These are phyloP conservation scores for Isoperla grammatica DNA, from an alignment of 2,888 invertebrate genomes.

Conservation along the genomic window DNA sequence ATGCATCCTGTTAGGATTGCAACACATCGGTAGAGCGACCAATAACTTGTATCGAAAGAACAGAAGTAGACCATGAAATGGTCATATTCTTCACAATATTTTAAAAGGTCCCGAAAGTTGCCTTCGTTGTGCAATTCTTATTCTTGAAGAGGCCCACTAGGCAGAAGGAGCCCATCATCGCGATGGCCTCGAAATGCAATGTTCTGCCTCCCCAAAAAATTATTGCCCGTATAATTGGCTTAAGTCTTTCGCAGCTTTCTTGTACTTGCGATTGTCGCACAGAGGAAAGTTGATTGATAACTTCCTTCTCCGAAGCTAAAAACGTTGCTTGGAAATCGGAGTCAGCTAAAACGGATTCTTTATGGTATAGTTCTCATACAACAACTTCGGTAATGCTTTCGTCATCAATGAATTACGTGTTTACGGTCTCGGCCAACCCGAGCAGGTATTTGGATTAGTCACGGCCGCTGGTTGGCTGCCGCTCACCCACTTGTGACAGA, in stretches of 20 bases:
- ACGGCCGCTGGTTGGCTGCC: no score
- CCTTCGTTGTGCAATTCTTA: constrained; percentile 25
- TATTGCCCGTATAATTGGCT: constrained; percentile 30
- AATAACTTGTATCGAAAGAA: no score
- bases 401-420: no score
- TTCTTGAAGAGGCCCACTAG: neutral
- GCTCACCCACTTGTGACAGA: no score
- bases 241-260: constrained; percentile 30
- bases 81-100: constrained; percentile 33
- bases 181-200: constrained; percentile 34
- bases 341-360: constrained; percentile 22
- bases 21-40: no score
- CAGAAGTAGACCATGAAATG: no score
- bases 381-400: no score
- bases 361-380: no score
- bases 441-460: no score
- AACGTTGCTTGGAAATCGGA: constrained; percentile 22
- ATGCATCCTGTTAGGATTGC: no score
- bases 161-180: constrained; percentile 28
- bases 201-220: constrained; percentile 35
- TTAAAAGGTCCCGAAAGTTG: constrained; percentile 33
- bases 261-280: constrained; percentile 23
- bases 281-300: constrained; percentile 23
- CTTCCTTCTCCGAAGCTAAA: constrained; percentile 17
- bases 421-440: no score